Evolutionary conservation across 92 coral and sea anemone species (phyloP), one percentile per base, ranked within the genome.

Genomic region (Parazoanthus swiftii): DNA sequence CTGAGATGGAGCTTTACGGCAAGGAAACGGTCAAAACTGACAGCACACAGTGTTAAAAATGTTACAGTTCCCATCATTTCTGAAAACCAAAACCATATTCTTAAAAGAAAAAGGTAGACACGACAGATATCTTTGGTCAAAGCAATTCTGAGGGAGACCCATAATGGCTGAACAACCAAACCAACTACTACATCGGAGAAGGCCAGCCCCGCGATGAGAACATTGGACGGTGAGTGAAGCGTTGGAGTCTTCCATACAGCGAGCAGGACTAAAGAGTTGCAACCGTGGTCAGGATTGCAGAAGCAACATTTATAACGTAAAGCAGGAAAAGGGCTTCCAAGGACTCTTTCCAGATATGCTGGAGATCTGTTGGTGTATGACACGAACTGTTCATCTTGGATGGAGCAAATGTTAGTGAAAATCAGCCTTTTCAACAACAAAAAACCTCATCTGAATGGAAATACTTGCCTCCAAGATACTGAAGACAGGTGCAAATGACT

Each of bases 1-100:
- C 81, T 21, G 65, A 78, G 81, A 4, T 78, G 81, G 3, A 78
- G 59, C 38, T 26, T 44, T 20, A 78, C 3, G 13, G 81, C 81
- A 16, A 78, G 81, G 48, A 78, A 78, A 48, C 81, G 81, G 9
- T 78, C 81, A 78, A 78, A 78, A 10, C 63, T 78, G 8, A 78
- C 7, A 8, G 65, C 81, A 78, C 59, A 78, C 18, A 43, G 14
- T 3, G 81, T 78, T 9, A 48, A 2, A 78, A 78, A 78, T 8
- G 81, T 78, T 6, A 43, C 16, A 0, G 35, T 20, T n/a, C 1
- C 6, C 25, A 44, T 1, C n/a, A 78, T 48, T 11, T 78, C 20
- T 78, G 59, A 54, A 2, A 23, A 8, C 18, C 21, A n/a, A 10
- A 46, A 15, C 20, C 65, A 44, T 23, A 77, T 9, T 3, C 10